phyloP scores from a whole-genome alignment of 2,113 vertebrate species.

The Anhinga anhinga region DNA sequence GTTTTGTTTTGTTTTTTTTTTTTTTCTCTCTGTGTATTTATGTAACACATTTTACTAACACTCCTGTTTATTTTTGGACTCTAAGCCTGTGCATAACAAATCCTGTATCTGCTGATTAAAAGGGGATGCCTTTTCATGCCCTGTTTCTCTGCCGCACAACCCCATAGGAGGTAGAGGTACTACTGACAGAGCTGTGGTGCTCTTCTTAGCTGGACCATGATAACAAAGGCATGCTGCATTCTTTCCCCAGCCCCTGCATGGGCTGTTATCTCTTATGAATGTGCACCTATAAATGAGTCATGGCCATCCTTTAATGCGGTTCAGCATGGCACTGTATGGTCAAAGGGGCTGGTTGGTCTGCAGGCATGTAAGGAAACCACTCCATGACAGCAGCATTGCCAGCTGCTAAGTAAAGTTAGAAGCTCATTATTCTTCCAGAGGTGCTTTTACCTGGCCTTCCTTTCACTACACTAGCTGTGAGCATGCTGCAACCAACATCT shows the following conservation, averaged over 20 bases:
- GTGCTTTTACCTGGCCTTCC: not conserved
- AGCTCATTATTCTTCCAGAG: not conserved
- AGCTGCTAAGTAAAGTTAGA: not conserved
- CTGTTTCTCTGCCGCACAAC: not conserved
- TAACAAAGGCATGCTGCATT: not conserved
- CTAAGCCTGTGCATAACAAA: not conserved
- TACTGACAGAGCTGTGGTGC: not conserved
- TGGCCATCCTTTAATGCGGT: not conserved
- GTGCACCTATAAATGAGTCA: not conserved
- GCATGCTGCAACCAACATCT: not conserved
- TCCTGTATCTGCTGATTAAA: not conserved
- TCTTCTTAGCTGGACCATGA: not conserved
- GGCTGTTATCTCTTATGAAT: not conserved
- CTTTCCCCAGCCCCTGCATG: not conserved
- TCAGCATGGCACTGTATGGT: not conserved
- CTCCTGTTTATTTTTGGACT: not conserved
- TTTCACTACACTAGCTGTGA: not conserved
- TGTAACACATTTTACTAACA: not conserved
- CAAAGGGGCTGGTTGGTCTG: not conserved
- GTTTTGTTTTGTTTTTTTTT: not conserved
- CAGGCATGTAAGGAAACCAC: rapidly evolving
- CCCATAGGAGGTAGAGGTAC: rapidly evolving
- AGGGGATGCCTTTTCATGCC: not conserved
- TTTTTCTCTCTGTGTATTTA: not conserved
- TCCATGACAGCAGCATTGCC: not conserved